Conservation (phyloP, 2,888 invertebrate genomes). For the Caenorhabditis sp. region DNA sequence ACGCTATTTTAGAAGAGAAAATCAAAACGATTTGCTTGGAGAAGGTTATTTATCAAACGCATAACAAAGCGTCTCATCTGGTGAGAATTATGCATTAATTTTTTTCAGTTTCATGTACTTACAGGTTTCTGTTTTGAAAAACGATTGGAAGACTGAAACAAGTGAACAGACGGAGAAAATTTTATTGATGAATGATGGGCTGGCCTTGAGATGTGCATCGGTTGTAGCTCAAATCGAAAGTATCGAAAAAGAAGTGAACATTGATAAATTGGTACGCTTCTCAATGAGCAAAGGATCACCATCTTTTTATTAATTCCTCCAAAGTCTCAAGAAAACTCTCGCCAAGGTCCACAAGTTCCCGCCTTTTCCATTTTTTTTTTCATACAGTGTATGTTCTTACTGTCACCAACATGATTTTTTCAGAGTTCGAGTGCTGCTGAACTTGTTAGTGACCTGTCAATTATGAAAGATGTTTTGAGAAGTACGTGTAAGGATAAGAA, state of each 20-base stretch:
- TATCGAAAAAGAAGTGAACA: slow-evolving; percentile 9
- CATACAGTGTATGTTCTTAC: no score
- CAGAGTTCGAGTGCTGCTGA: slow-evolving; percentile 3
- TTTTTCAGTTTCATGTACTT: not conserved
- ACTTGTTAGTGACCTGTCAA: slow-evolving; percentile 3
- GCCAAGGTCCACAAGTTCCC: no score
- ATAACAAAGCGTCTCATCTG: slow-evolving; percentile 21
- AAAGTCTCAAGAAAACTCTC: no score
- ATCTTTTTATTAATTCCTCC: no score
- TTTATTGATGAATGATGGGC: slow-evolving; percentile 16
- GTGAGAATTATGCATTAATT: slow-evolving; percentile 4
- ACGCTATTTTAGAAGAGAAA: slow-evolving; percentile 8
- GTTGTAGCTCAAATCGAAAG: slow-evolving; percentile 22
- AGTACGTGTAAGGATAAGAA: not conserved
- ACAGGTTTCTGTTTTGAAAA: not conserved
- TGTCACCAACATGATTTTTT: not conserved
- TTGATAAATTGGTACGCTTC: not conserved
- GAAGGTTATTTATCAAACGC: slow-evolving; percentile 18
- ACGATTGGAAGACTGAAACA: not conserved
- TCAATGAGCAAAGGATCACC: no score
- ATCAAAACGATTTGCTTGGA: slow-evolving; percentile 20
- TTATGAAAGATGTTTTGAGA: slow-evolving; percentile 14
- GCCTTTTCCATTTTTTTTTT: no score
- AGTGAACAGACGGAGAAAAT: slow-evolving; percentile 18
- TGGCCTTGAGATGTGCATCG: slow-evolving; percentile 17